phyloP scores from a whole-genome alignment of 2,797 vertebrate species.

The Crocidura indochinensis region DNA sequence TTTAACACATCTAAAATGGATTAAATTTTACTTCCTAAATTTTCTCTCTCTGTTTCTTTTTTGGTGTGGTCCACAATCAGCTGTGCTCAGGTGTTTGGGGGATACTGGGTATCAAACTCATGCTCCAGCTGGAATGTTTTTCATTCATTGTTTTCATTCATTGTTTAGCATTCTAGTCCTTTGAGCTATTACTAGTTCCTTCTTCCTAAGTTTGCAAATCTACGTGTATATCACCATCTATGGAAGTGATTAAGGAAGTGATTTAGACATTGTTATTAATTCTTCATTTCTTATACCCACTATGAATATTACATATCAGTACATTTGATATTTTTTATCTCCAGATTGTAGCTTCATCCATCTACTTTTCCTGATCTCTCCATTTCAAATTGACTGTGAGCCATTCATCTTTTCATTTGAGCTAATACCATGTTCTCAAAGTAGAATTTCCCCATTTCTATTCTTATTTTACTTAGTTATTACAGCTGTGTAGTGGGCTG shows the following conservation, averaged over 20 bases:
- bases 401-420: background rate
- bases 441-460: conserved; percentile 1
- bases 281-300: background rate
- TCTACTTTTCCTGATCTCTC: conserved; percentile 13
- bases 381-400: conserved; percentile 8
- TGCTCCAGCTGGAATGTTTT: no score
- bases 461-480: conserved; percentile 17
- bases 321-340: conserved; percentile 22
- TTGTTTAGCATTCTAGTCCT: no score
- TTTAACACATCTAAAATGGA: conserved; percentile 43
- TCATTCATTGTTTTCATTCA: no score
- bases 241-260: background rate
- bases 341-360: background rate
- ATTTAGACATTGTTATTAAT: background rate
- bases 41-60: background rate
- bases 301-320: no score
- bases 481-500: background rate
- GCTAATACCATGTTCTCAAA: background rate
- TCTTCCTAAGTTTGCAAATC: no score
- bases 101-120: no score
- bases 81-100: no score
- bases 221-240: background rate
- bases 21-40: conserved; percentile 28
- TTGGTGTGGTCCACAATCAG: no score
- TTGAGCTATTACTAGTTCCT: no score